Evolutionary conservation across 1,140 invertebrate species (phyloP), one percentile per base, ranked within the genome.

Genomic region (Microplitis demolitor): DNA sequence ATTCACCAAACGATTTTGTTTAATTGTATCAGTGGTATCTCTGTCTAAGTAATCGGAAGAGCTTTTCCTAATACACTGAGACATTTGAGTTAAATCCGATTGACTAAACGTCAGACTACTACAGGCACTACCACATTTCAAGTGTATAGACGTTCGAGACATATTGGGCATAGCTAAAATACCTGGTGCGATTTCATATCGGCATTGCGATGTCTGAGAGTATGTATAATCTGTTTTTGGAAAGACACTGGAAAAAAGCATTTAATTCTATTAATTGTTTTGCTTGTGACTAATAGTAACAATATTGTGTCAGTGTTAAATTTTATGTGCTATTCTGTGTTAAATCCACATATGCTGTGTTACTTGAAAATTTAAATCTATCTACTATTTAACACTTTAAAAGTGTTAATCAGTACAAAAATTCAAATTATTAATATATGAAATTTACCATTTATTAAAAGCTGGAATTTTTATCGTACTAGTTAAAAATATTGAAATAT

Each of bases 151-250:
- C 61, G 90, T 88, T 13, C 93, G 89, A 0, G 93, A 94, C 93
- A 95, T 94, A 81, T 95, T 95, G 2, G 93, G 93, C 88, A 94
- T 93, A 16, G 92, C 92, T 71, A 94, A 87, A 71, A 93, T 89
- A 24, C 93, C 93, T 3, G 93, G 93, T 0, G 92, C 92, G 71
- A 94, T 87, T 83, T 93, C 92, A 73, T 93, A 91, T 16, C 93
- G 90, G 86, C 92, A 93, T 73, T 90, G 90, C n/a, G 93, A 94
- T 51, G 90, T 81, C 53, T 88, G 88, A 0, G 93, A 94, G 84
- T 95, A 95, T 4, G 93, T 94, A 83, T 93, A 95, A 85, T 94
- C 93, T 74, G 93, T 94, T 87, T 94, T 94, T 4, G 93, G 93
- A 78, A 92, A 94, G 80, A 92, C 92, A 80, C 91, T 92, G 82